Evolutionary conservation across 2,888 invertebrate genomes (phyloP), one percentile per base, ranked within the genome.

Genomic region (Ariolimax columbianus): DNA sequence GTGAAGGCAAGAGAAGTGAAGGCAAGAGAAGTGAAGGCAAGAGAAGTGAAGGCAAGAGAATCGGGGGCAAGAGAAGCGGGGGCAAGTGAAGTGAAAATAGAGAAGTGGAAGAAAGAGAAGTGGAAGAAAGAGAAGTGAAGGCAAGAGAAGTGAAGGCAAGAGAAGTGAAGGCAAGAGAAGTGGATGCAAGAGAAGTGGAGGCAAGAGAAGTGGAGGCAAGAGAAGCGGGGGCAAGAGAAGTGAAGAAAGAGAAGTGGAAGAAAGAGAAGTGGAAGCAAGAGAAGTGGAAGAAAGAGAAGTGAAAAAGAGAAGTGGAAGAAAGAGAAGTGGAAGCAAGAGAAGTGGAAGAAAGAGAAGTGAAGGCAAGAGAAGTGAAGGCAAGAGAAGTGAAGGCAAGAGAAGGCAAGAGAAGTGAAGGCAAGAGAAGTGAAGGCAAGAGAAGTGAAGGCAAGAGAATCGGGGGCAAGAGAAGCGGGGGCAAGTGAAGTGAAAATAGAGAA

Each of bases 181-280:
- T 55, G 59, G 55, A 59, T 33, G 59, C 47, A 55, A 78, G 59
- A 78, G 59, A 55, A 59, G 55, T 19, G n/a, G n/a, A n/a, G n/a
- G n/a, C n/a, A n/a, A n/a, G n/a, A n/a, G n/a, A n/a, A n/a, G n/a
- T n/a, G n/a, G n/a, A n/a, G n/a, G n/a, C n/a, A n/a, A n/a, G n/a
- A n/a, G n/a, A n/a, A n/a, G n/a, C n/a, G n/a, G n/a, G n/a, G n/a
- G n/a, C n/a, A n/a, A n/a, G n/a, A n/a, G n/a, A n/a, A n/a, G n/a
- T n/a, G n/a, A n/a, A n/a, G n/a, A n/a, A n/a, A n/a, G n/a, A n/a
- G n/a, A n/a, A n/a, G n/a, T n/a, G n/a, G n/a, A n/a, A n/a, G n/a
- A n/a, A n/a, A n/a, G n/a, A n/a, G n/a, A n/a, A n/a, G n/a, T n/a
- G n/a, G n/a, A n/a, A n/a, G n/a, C n/a, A 59, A 55, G 55, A 38